Evolutionary conservation across 1,140 invertebrate genomes (phyloP).

Genomic region (Hermetia illucens): DNA sequence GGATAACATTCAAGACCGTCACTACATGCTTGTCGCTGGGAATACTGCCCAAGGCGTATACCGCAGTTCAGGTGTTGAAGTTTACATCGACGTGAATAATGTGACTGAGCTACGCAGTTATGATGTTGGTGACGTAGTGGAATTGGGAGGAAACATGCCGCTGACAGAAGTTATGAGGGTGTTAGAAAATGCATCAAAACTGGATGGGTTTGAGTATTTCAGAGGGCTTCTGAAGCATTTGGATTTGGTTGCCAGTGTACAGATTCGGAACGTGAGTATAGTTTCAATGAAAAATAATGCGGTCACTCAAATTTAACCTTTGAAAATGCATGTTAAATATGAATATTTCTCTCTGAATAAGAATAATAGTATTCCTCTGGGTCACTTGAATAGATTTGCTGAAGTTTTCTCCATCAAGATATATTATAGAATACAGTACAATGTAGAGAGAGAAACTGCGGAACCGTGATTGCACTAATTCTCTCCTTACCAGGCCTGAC

Average conservation of each 20-base stretch:
- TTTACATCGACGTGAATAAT: slow-evolving; percentile 54
- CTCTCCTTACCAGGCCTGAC: too few relatives aligned
- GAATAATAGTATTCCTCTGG: too few relatives aligned
- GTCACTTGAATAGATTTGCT: too few relatives aligned
- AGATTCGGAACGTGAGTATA: slow-evolving; percentile 54
- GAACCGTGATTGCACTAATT: too few relatives aligned
- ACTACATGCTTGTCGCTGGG: slow-evolving; percentile 39
- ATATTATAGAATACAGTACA: too few relatives aligned
- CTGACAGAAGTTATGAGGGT: slow-evolving; percentile 46
- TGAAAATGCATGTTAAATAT: too few relatives aligned
- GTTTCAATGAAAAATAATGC: too few relatives aligned
- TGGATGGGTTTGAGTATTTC: slow-evolving; percentile 35
- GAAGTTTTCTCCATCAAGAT: too few relatives aligned
- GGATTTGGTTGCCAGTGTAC: slow-evolving; percentile 53
- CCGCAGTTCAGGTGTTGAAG: slow-evolving; percentile 32
- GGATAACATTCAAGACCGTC: slow-evolving; percentile 6
- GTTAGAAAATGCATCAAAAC: slow-evolving; percentile 37
- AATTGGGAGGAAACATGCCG: slow-evolving; percentile 47
- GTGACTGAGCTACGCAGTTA: slow-evolving; percentile 44
- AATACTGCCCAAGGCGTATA: slow-evolving; percentile 48
- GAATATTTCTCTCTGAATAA: too few relatives aligned
- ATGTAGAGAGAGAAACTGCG: too few relatives aligned
- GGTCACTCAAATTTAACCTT: too few relatives aligned
- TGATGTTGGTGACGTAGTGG: slow-evolving; percentile 34
- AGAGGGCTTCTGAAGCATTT: slow-evolving; percentile 36